These are phyloP conservation scores for Cebidichthys violaceus DNA, from an alignment of 2,113 vertebrate genomes.

Conservation along the genomic window DNA sequence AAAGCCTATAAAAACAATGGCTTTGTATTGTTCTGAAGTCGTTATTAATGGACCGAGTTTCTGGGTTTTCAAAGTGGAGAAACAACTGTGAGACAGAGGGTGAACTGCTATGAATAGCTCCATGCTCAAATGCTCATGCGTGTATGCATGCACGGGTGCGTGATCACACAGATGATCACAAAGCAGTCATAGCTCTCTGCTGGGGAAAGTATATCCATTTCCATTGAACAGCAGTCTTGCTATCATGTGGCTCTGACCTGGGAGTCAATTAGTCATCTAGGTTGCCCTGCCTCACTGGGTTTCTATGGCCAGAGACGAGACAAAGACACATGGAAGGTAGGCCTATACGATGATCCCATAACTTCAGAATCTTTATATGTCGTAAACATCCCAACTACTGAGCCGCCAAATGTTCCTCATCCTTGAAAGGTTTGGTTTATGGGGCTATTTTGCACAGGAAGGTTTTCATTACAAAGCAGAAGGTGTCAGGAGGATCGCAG, in stretches of 20 bases:
- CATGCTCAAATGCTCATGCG: conserved; percentile 31
- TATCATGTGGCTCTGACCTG: conserved; percentile 74
- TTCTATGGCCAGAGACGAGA: conserved; percentile 58
- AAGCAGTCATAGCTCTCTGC: conserved; percentile 50
- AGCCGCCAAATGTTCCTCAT: conserved; percentile 51
- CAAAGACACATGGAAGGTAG: conserved; percentile 40
- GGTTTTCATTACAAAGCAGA: conserved; percentile 61
- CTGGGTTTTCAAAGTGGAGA: conserved; percentile 23
- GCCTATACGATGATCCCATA: conserved; percentile 23
- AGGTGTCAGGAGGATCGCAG: conserved; percentile 63
- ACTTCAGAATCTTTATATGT: conserved; percentile 33
- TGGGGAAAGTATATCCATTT: conserved; percentile 77
- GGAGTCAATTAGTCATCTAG: conserved; percentile 71
- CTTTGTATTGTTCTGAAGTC: conserved; percentile 38
- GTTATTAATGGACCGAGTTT: conserved; percentile 35
- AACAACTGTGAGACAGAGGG: conserved; percentile 34
- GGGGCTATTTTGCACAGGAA: conserved; percentile 66
- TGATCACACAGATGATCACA: conserved; percentile 61
- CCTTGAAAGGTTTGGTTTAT: conserved; percentile 66
- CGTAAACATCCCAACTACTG: conserved; percentile 17
- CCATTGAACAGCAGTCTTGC: conserved; percentile 70
- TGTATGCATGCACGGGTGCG: conserved; percentile 28
- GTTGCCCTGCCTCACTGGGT: conserved; percentile 65
- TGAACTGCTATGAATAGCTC: conserved; percentile 50
- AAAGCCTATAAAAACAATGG: conserved; percentile 19